phyloP scores from a whole-genome alignment of 2,797 vertebrate genomes.

The Clarias laeviceps region DNA sequence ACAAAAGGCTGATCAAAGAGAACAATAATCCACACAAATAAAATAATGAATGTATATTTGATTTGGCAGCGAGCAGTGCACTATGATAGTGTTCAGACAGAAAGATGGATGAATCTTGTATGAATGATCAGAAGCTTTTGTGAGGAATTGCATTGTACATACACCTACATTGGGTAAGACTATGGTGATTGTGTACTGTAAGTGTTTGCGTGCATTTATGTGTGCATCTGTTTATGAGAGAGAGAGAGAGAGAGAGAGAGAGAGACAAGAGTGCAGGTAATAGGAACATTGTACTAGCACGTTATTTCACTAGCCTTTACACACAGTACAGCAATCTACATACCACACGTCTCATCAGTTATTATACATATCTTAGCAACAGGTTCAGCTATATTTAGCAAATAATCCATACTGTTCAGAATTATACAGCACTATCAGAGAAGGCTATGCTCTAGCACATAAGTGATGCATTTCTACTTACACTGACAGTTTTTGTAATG shows the following conservation, averaged over 20 bases:
- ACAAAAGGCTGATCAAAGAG: conserved; percentile 56
- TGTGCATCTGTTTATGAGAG: not conserved
- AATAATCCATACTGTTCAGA: conserved; percentile 66
- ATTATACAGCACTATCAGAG: conserved; percentile 61
- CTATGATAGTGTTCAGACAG: conserved; percentile 60
- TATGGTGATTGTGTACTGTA: not conserved
- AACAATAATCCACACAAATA: conserved; percentile 63
- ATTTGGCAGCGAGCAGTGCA: conserved; percentile 65
- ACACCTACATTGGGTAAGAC: not conserved
- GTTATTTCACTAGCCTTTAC: conserved; percentile 63
- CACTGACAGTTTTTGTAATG: conserved; percentile 53
- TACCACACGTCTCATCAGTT: conserved; percentile 66
- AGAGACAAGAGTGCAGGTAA: not conserved
- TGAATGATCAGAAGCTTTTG: conserved; percentile 4
- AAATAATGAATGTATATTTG: conserved; percentile 58
- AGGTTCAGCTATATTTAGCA: conserved; percentile 62
- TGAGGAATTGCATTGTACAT: conserved; percentile 24
- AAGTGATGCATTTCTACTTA: conserved; percentile 49
- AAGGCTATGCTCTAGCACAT: conserved; percentile 60
- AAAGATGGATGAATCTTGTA: conserved; percentile 54
- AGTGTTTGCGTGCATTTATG: not conserved
- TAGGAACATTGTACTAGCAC: conserved; percentile 26
- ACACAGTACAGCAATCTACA: conserved; percentile 68
- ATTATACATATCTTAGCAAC: conserved; percentile 67
- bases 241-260: not conserved